Percentiles rank a stretch among this genome's conserved stretches.
Evolutionary conservation across 2,113 vertebrate species (phyloP).

Genomic region (Vulpes lagopus): DNA sequence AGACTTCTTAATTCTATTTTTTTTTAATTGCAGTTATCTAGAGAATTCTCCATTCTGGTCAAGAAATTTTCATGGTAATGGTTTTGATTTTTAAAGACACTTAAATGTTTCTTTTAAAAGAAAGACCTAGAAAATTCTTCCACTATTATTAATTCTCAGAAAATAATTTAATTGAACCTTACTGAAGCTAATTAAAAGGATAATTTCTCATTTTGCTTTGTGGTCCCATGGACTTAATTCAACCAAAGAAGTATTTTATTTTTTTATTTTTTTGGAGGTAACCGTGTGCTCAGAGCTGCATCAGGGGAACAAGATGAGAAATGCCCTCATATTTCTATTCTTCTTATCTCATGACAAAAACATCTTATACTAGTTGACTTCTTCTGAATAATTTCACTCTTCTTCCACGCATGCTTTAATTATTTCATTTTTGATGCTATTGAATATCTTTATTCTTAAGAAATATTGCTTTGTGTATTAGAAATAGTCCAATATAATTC

Average conservation of each 20-base stretch:
- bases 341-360: conserved; percentile 16
- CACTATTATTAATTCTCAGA: conserved; percentile 82
- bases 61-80: conserved; percentile 76
- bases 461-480: not conserved
- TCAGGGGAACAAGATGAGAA: conserved; percentile 57
- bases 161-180: conserved; percentile 85
- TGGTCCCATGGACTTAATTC: conserved; percentile 83
- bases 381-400: conserved; percentile 54
- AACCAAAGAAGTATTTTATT: conserved; percentile 63
- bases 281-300: conserved; percentile 50
- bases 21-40: conserved; percentile 75
- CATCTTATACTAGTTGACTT: not conserved
- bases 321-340: conserved; percentile 55
- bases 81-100: conserved; percentile 78
- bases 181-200: conserved; percentile 83
- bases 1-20: conserved; percentile 79
- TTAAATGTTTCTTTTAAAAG: conserved; percentile 76
- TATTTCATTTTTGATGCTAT: conserved; percentile 17
- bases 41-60: conserved; percentile 77
- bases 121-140: conserved; percentile 80
- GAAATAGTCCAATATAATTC: not conserved
- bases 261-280: conserved; percentile 58
- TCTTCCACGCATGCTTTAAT: not conserved
- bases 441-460: not conserved
- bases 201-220: conserved; percentile 84